phyloP scores from a whole-genome alignment of 2,797 vertebrate genomes.

The Falco columbarius region DNA sequence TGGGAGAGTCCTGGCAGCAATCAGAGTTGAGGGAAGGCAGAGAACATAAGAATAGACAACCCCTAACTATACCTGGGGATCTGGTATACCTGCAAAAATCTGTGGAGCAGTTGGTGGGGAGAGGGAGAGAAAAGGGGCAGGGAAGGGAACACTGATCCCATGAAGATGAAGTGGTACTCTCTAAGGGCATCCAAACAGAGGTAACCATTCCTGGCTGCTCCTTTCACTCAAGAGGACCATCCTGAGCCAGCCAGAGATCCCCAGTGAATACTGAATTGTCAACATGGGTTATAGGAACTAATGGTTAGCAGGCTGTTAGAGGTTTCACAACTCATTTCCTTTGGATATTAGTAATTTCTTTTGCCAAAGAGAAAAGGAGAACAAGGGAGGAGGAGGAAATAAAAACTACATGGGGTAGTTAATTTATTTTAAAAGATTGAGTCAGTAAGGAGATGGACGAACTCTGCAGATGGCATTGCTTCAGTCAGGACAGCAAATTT shows the following conservation, averaged over 20 bases:
- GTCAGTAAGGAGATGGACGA: neutral
- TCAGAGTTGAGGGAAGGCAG: neutral
- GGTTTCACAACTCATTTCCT: constrained; percentile 38
- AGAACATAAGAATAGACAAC: neutral
- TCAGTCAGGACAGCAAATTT: constrained; percentile 11
- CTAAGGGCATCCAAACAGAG: neutral
- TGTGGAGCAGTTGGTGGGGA: neutral
- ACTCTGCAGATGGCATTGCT: constrained; percentile 7
- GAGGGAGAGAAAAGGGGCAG: neutral
- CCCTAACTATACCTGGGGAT: neutral
- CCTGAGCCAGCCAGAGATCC: neutral
- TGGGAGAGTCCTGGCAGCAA: neutral
- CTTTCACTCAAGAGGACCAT: neutral
- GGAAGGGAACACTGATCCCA: neutral
- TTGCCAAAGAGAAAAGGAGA: neutral
- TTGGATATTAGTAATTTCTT: neutral
- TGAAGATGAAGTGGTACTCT: neutral
- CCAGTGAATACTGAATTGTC: neutral
- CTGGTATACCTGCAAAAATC: neutral
- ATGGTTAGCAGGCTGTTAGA: constrained; percentile 23
- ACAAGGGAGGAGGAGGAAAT: constrained; percentile 26
- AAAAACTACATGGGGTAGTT: neutral
- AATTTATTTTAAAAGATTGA: neutral
- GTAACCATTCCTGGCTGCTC: neutral
- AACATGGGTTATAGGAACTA: neutral